Conservation (phyloP, 1,140 invertebrate genomes). For the Tetramorium parvispinum region DNA sequence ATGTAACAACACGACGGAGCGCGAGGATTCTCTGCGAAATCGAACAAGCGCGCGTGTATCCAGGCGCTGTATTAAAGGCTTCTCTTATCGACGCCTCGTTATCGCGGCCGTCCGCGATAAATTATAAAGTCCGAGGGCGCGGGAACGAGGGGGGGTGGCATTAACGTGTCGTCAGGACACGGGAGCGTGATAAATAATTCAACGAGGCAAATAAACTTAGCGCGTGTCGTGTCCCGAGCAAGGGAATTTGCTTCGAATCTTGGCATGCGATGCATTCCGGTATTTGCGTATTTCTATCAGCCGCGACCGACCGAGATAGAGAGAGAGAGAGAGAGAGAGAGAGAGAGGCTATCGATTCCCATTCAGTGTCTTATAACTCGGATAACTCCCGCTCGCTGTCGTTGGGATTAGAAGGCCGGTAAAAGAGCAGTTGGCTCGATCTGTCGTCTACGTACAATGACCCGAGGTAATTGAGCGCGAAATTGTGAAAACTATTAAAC, state of each 20-base stretch:
- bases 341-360: conserved; percentile 29
- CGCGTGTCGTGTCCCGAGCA: neutral
- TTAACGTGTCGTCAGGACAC: conserved; percentile 24
- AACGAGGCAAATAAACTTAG: conserved; percentile 50
- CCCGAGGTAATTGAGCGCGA: neutral
- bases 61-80: neutral
- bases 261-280: conserved; percentile 14
- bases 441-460: neutral
- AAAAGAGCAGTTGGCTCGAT: neutral
- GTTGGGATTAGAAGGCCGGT: conserved; percentile 22
- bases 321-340: neutral
- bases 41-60: neutral
- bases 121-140: conserved; percentile 12
- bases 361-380: conserved; percentile 46
- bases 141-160: neutral
- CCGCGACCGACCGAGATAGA: neutral
- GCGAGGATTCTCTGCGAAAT: neutral
- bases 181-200: conserved; percentile 47
- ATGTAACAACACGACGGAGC: conserved; percentile 3
- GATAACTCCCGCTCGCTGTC: neutral
- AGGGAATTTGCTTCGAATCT: conserved; percentile 37
- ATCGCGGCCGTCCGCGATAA: conserved; percentile 11
- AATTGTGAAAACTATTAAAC: conserved; percentile 2
- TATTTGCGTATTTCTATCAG: conserved; percentile 37
- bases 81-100: conserved; percentile 37